These are phyloP conservation scores for Ctenopoma kingsleyae DNA, from an alignment of 2,797 vertebrate genomes.

Conservation along the genomic window DNA sequence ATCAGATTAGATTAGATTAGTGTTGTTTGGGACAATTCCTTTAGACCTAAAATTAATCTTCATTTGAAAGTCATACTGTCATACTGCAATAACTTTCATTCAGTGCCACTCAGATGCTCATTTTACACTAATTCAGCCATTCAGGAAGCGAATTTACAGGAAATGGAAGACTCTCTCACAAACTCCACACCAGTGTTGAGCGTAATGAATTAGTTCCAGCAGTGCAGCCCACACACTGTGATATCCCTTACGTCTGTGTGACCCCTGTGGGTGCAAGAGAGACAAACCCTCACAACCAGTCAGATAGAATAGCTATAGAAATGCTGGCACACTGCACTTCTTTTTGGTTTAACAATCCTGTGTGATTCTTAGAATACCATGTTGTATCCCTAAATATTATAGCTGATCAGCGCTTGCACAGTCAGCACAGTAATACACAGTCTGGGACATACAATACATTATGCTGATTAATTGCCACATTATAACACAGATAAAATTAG, in stretches of 20 bases:
- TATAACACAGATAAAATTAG: too few relatives aligned
- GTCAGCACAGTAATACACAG: too few relatives aligned
- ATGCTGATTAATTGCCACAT: too few relatives aligned
- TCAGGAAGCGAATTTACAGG: background rate
- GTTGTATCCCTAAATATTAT: too few relatives aligned
- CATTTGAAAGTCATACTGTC: too few relatives aligned
- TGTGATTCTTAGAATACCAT: too few relatives aligned
- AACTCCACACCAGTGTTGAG: conserved; percentile 5
- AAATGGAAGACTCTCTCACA: background rate
- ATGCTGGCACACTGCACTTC: background rate
- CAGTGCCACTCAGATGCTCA: too few relatives aligned
- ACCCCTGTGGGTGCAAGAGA: conserved; percentile 6
- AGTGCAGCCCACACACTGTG: conserved; percentile 18
- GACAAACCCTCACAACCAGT: background rate
- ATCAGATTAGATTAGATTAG: too few relatives aligned
- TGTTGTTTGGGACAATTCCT: background rate
- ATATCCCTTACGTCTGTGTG: conserved; percentile 34
- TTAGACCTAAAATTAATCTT: background rate
- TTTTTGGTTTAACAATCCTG: background rate
- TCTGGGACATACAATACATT: too few relatives aligned
- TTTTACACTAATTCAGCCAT: too few relatives aligned
- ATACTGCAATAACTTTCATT: too few relatives aligned
- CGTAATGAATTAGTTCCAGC: conserved; percentile 13
- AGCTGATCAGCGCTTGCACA: too few relatives aligned
- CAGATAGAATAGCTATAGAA: background rate